Conservation (phyloP, 2,113 vertebrate genomes). For the Porphyrio hochstetteri region DNA sequence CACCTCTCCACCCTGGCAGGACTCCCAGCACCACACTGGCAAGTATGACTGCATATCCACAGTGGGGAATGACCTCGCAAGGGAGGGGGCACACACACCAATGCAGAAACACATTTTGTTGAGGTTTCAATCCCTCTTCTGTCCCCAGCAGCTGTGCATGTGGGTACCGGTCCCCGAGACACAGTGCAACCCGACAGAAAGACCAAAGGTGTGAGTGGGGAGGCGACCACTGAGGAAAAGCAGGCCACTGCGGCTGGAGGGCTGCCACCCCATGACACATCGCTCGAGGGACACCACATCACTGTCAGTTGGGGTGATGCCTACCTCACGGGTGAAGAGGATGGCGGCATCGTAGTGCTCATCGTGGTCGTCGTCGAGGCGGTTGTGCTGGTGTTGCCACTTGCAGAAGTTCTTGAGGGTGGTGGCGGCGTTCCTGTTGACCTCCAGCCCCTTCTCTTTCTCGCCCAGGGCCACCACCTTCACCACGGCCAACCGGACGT, state of each 20-base stretch:
- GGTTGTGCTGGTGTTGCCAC: conserved; percentile 97
- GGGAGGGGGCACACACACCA: not conserved
- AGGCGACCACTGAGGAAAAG: accelerated
- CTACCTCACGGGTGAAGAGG: conserved; percentile 92
- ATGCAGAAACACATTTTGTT: accelerated
- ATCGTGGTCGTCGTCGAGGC: conserved; percentile 86
- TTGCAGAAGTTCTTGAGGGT: conserved; percentile 98
- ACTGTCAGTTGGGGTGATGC: not conserved
- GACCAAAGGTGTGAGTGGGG: accelerated
- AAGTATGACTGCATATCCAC: accelerated
- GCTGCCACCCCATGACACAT: accelerated
- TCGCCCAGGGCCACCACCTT: conserved; percentile 84
- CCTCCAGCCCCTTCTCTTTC: conserved; percentile 88
- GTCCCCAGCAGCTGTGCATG: accelerated
- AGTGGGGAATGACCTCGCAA: accelerated
- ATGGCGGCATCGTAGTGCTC: conserved; percentile 96
- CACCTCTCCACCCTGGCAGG: not conserved
- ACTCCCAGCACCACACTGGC: accelerated
- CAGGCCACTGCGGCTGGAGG: accelerated
- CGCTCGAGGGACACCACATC: accelerated
- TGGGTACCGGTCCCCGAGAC: accelerated
- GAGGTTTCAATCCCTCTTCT: not conserved
- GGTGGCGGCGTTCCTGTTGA: conserved; percentile 91
- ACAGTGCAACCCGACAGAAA: accelerated
- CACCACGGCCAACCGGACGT: conserved; percentile 92